Evolutionary conservation across 2,113 vertebrate genomes (phyloP), one percentile per base, ranked within the genome.

Genomic region (Cebidichthys violaceus): DNA sequence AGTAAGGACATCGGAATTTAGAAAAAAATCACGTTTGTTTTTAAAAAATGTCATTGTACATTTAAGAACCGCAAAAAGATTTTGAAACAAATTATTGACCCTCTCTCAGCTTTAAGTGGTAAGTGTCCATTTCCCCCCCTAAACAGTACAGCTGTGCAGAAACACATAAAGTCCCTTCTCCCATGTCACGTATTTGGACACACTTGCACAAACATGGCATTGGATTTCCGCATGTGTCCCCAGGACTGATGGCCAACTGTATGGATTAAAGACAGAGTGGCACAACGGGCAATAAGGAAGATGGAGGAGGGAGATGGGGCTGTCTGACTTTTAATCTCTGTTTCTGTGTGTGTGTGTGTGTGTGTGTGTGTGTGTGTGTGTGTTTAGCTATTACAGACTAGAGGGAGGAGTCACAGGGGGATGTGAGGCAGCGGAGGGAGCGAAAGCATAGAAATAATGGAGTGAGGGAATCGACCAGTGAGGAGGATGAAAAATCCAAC

Each of bases 381-480:
- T 13, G 88, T 82, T 77, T 74, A 57, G 68, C 79, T 70, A 37
- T 86, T 69, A 57, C 47, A 73, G 55, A 69, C 70, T 10, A 33
- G 72, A 68, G 70, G 73, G 87, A 72, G 82, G 77, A 82, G 85
- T 84, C 65, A 68, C 68, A 50, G 62, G 80, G 77, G 69, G 76
- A 24, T 60, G 45, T 27, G 74, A 77, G 66, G 75, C 73, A 77
- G 80, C 11, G 9, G 31, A 66, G 81, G 76, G 85, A 87, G 78
- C 24, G 77, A 13, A 27, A 81, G 82, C 54, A 45, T 43, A 86
- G 84, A 89, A 89, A 91, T 90, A 92, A 93, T 89, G 75, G 90
- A 90, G 88, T 88, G 79, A 87, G 76, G 77, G 89, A 92, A 91
- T 92, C 89, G 86, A 91, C 86, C 88, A 82, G 90, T 18, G 77